phyloP scores from a whole-genome alignment of 2,888 invertebrate species.

The Cryptophagus acutangulus region DNA sequence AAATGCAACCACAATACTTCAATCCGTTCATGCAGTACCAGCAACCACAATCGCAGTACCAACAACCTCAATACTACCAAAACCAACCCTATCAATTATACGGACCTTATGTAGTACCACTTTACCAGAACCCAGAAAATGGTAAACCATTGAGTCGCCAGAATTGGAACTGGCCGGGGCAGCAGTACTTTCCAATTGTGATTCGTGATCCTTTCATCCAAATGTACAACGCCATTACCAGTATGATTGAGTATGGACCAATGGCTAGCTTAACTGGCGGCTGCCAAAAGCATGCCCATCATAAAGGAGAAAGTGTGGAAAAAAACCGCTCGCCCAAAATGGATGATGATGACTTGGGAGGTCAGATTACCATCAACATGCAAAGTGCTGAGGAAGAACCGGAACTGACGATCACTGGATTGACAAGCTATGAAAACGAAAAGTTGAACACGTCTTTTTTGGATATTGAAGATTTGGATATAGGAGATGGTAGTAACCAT shows the following conservation, averaged over 20 bases:
- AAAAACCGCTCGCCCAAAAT: not conserved
- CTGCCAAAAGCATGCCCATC: slow-evolving; percentile 20
- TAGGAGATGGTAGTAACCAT: slow-evolving; percentile 20
- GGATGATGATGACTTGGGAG: not conserved
- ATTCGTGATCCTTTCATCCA: slow-evolving; percentile 56
- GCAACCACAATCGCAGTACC: not conserved
- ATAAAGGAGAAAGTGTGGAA: slow-evolving; percentile 12
- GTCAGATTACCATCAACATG: no score
- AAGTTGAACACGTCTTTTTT: slow-evolving; percentile 19
- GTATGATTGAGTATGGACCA: slow-evolving; percentile 57
- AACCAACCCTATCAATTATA: slow-evolving; percentile 17
- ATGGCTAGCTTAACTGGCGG: slow-evolving; percentile 48
- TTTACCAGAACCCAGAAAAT: slow-evolving; percentile 11
- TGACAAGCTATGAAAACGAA: slow-evolving; percentile 3
- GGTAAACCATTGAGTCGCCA: slow-evolving; percentile 20
- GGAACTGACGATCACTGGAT: not conserved
- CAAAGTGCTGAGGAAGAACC: not conserved
- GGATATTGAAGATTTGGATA: slow-evolving; percentile 28
- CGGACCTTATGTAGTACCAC: slow-evolving; percentile 14
- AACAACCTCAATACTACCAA: not conserved
- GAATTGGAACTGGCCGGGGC: slow-evolving; percentile 51
- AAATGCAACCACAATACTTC: slow-evolving; percentile 9
- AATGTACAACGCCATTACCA: slow-evolving; percentile 52
- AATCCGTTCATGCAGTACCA: slow-evolving; percentile 12
- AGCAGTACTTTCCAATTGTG: slow-evolving; percentile 53